Base-by-base conservation (phyloP, 2,797 vertebrate genomes). In the Siniperca undulata region DNA sequence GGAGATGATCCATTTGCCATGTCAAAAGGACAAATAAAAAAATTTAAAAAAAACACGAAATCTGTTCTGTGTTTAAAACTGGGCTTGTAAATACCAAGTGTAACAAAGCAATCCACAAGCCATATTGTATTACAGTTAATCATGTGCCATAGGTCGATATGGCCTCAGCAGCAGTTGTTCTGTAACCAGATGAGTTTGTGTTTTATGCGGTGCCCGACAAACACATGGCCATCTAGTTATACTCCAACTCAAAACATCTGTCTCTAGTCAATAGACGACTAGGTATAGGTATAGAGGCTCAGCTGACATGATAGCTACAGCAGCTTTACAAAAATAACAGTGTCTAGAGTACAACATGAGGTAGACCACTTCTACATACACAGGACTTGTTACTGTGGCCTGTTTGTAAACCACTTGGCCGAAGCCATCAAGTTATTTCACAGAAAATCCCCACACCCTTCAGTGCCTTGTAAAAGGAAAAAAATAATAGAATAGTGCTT, bases 321-420 rank as follows among this genome's bases (percentile, higher is more conserved):
- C 90, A 89, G 87, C 91, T 88, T 89, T 68, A 82, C 70, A 77
- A 79, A 80, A 85, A 91, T 80, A 95, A 93, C 92, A 95, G 93
- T 90, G 92, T 91, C 88, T 79, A 56, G 77, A 78, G 80, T 70
- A 64, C 84, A 74, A 79, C 81, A 92, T 95, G 93, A 95, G 92
- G 97, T 97, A 97, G 97, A 91, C 70, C 86, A 36, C 75, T 66
- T 81, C n/a, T 70, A 75, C 61, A 69, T 52, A 74, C 82, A 80
- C 74, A 68, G 30, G 71, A 58, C 78, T 66, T 0, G 73, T 81
- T 59, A 60, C 78, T 22, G 65, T 38, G 74, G 86, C 70, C 78
- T 71, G 78, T 84, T 82, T 79, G 87, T 81, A 83, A 92, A 88
- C 85, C 73, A 78, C 81, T 40, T 81, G 81, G 70, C 78, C 50